Conservation (phyloP, 2,113 vertebrate species). For the Oophaga pumilio region DNA sequence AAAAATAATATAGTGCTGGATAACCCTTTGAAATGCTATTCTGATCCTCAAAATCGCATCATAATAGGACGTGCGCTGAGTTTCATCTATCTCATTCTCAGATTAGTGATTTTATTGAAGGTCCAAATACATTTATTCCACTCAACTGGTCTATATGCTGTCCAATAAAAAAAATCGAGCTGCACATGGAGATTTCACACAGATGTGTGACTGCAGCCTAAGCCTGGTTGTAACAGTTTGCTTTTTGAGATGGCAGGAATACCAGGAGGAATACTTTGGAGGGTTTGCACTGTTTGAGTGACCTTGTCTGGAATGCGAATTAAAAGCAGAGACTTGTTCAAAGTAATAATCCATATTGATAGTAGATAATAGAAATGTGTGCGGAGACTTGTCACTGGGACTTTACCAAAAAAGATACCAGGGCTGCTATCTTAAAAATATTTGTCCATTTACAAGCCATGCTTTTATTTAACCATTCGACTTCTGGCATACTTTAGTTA, state of each 20-base stretch:
- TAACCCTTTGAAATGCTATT: too few species aligned
- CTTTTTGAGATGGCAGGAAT: not conserved
- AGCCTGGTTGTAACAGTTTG: not conserved
- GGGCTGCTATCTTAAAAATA: not conserved
- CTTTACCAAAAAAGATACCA: slow-evolving; percentile 18
- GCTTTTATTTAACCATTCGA: not conserved
- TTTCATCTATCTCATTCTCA: too few species aligned
- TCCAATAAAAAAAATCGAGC: too few species aligned
- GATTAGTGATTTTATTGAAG: too few species aligned
- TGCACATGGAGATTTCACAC: too few species aligned
- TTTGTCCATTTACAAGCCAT: not conserved
- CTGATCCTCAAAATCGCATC: too few species aligned
- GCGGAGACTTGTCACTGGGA: not conserved
- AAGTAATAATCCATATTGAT: not conserved
- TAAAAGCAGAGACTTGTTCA: not conserved
- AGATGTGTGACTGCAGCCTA: too few species aligned
- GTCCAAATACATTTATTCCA: too few species aligned
- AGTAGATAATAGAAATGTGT: not conserved
- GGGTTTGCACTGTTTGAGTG: slow-evolving; percentile 25
- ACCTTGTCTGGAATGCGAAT: slow-evolving; percentile 19
- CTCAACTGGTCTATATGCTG: too few species aligned
- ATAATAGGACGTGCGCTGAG: too few species aligned
- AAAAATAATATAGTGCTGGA: too few species aligned
- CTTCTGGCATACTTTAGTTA: not conserved
- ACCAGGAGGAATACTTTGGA: slow-evolving; percentile 18